phyloP scores from a whole-genome alignment of 2,888 invertebrate species.

The Cryptocephalus moraei region DNA sequence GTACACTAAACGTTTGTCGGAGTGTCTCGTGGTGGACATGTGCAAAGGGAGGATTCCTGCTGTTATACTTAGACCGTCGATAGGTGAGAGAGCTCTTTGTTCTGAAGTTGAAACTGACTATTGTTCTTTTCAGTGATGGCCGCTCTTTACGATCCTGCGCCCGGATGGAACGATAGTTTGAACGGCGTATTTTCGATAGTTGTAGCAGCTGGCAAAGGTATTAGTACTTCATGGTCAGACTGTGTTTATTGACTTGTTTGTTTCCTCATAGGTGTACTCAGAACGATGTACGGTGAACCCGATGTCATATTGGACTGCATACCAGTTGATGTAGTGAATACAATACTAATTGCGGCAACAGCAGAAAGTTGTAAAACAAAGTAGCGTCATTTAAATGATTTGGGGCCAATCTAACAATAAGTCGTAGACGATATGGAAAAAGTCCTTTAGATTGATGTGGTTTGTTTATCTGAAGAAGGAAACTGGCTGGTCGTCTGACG shows the following conservation, averaged over 20 bases:
- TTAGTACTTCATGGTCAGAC: no score
- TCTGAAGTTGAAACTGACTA: background rate
- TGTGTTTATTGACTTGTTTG: no score
- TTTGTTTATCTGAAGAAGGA: no score
- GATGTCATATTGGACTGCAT: conserved; percentile 13
- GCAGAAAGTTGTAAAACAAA: no score
- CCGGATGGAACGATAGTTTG: conserved; percentile 77
- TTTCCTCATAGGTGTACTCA: conserved; percentile 4
- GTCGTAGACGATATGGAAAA: no score
- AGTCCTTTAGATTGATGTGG: no score
- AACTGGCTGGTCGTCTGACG: no score
- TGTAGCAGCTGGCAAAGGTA: conserved; percentile 39
- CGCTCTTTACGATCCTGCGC: conserved; percentile 13
- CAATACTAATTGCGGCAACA: no score
- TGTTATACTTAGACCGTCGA: conserved; percentile 78
- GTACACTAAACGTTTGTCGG: conserved; percentile 45
- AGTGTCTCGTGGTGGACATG: background rate
- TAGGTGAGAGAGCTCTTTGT: conserved; percentile 46
- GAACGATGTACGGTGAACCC: conserved; percentile 9
- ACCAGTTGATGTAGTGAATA: conserved; percentile 10
- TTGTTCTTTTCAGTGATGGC: conserved; percentile 14
- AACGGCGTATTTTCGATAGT: conserved; percentile 78
- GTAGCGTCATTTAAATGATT: no score
- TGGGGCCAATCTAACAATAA: no score
- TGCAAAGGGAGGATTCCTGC: conserved; percentile 35